These are phyloP conservation scores for Eurois occulta DNA, from an alignment of 2,888 invertebrate genomes.

Conservation along the genomic window DNA sequence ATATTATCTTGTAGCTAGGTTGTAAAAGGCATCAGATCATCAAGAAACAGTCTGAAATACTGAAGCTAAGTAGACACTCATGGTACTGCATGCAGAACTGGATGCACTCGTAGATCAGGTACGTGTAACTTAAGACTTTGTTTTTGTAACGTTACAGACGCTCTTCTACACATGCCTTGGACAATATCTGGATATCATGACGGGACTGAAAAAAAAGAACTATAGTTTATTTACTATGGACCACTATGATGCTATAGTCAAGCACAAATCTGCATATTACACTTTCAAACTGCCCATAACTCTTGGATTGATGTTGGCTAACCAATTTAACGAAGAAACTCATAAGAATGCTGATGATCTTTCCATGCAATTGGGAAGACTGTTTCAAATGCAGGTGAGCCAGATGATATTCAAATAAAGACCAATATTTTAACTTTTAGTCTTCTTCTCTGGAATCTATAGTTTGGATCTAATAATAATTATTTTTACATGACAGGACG, in stretches of 20 bases:
- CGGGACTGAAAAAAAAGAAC: constrained; percentile 75
- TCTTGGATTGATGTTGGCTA: constrained; percentile 95
- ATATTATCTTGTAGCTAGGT: background rate
- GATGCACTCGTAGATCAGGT: background rate
- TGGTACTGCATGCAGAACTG: background rate
- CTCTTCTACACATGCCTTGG: constrained; percentile 93
- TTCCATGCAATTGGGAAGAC: constrained; percentile 95
- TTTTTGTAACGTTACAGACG: constrained; percentile 71
- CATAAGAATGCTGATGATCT: constrained; percentile 94
- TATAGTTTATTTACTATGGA: constrained; percentile 93
- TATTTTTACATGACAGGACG: constrained; percentile 90
- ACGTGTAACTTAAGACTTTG: background rate
- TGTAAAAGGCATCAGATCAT: background rate
- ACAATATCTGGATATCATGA: constrained; percentile 94
- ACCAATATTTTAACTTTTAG: background rate
- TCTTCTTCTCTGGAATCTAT: too few relatives aligned
- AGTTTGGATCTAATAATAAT: background rate
- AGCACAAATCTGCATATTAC: constrained; percentile 97
- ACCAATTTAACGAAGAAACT: constrained; percentile 92
- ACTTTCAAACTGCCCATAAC: constrained; percentile 96
- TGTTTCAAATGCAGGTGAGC: constrained; percentile 96
- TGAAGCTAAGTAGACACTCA: background rate
- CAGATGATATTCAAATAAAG: background rate
- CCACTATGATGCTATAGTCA: constrained; percentile 95
- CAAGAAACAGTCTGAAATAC: background rate